Evolutionary conservation across 2,888 invertebrate species (phyloP).

Genomic region (Leptopilina drosophilae): DNA sequence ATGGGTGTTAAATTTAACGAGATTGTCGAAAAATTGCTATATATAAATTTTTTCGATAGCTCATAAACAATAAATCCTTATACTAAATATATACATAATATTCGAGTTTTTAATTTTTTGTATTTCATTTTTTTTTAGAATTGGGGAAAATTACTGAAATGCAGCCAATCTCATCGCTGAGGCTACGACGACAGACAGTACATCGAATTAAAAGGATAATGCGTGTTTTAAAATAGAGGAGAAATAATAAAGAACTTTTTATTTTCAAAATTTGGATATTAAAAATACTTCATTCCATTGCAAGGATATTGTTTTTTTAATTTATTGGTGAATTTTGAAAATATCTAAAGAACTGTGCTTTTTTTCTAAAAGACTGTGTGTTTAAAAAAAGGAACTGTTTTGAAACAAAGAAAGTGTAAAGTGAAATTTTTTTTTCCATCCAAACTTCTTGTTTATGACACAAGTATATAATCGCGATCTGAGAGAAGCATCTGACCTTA

Average conservation of each 20-base stretch:
- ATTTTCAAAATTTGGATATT: not conserved
- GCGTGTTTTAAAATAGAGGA: constrained; percentile 47
- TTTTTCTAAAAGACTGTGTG: constrained; percentile 2
- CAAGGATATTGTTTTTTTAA: not conserved
- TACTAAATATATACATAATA: too few species aligned
- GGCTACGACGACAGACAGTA: constrained; percentile 35
- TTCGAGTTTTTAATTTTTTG: not conserved
- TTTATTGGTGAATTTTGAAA: constrained; percentile 4
- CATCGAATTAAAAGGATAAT: constrained; percentile 51
- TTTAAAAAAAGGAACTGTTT: constrained; percentile 14
- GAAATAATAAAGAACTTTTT: constrained; percentile 18
- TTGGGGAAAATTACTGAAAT: constrained; percentile 40
- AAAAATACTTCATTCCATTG: too few species aligned
- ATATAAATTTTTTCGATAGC: too few species aligned
- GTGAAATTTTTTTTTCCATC: constrained; percentile 12
- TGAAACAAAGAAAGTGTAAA: not conserved
- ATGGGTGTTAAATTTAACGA: constrained; percentile 17
- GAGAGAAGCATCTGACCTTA: constrained; percentile 39
- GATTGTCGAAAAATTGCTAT: constrained; percentile 9
- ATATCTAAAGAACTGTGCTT: constrained; percentile 2
- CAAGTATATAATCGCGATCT: constrained; percentile 27
- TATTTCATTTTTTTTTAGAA: constrained; percentile 46
- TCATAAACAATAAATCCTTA: too few species aligned
- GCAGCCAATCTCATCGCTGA: constrained; percentile 46
- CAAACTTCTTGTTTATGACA: not conserved